phyloP scores from a whole-genome alignment of 2,888 invertebrate genomes.

The Cheilosia pagana region DNA sequence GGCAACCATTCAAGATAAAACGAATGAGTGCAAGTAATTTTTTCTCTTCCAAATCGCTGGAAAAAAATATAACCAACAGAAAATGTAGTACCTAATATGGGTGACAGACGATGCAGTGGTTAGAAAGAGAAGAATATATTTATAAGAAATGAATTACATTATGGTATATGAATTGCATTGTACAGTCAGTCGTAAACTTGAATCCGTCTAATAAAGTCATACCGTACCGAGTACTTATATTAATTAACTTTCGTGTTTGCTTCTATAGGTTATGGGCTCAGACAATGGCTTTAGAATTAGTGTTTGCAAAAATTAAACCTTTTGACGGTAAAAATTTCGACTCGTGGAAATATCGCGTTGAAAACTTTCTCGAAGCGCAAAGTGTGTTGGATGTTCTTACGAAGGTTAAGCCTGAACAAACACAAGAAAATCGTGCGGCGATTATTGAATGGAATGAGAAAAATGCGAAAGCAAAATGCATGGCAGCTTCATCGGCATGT shows the following conservation, averaged over 20 bases:
- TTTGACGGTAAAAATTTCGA: too few species aligned
- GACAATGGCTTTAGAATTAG: conserved; percentile 34
- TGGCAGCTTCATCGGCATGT: conserved; percentile 10
- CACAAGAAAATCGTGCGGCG: background rate
- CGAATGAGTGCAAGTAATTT: conserved; percentile 30
- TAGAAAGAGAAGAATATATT: background rate
- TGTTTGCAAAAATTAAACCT: conserved; percentile 61
- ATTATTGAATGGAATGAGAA: conserved; percentile 9
- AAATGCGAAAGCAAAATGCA: conserved; percentile 20
- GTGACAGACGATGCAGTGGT: background rate
- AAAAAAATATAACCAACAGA: too few species aligned
- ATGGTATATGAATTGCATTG: background rate
- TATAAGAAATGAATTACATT: background rate
- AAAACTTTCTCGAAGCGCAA: conserved; percentile 26
- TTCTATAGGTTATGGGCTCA: conserved; percentile 20
- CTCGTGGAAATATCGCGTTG: conserved; percentile 56
- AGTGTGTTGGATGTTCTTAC: conserved; percentile 27
- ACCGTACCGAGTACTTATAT: background rate
- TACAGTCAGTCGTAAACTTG: background rate
- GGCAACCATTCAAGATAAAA: conserved; percentile 22
- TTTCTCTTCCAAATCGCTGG: conserved; percentile 13
- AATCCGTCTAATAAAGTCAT: background rate
- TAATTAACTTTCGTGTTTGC: background rate
- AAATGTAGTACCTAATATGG: too few species aligned
- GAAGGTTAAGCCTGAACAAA: conserved; percentile 29